These are phyloP conservation scores for Eurytoma californica DNA, from an alignment of 2,888 invertebrate genomes.

Conservation along the genomic window DNA sequence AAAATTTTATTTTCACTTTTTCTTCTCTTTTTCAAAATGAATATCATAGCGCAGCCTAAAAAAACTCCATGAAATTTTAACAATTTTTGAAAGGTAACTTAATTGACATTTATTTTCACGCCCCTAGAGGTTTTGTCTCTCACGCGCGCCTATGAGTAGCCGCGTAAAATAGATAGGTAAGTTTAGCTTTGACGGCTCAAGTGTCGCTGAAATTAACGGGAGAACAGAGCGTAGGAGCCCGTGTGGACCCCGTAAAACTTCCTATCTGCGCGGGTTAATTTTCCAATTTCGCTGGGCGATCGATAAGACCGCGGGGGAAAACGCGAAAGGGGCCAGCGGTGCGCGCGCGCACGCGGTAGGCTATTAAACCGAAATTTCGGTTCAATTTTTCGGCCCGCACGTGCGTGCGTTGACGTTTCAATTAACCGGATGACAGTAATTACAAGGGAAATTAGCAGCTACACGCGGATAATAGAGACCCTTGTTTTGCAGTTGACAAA, in stretches of 20 bases:
- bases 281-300: constrained; percentile 31
- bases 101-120: too few species aligned
- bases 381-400: not conserved
- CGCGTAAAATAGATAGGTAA: constrained; percentile 10
- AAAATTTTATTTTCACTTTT: not conserved
- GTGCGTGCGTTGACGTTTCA: constrained; percentile 25
- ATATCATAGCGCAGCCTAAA: too few species aligned
- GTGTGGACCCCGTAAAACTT: constrained; percentile 10
- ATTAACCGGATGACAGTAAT: constrained; percentile 8
- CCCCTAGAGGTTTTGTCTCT: too few species aligned
- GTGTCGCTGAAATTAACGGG: constrained; percentile 37
- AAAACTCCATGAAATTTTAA: too few species aligned
- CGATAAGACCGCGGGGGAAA: not conserved
- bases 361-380: constrained; percentile 20
- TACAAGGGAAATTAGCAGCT: not conserved
- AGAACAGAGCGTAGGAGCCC: not conserved
- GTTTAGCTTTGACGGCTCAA: constrained; percentile 43
- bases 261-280: constrained; percentile 23
- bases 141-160: too few species aligned
- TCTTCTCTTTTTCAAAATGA: too few species aligned
- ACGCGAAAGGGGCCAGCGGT: not conserved
- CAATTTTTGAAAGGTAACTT: too few species aligned
- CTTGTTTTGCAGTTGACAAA: not conserved
- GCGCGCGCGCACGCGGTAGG: not conserved
- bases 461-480: constrained; percentile 4